Evolutionary conservation across 1,140 invertebrate genomes (phyloP).

Genomic region (Lanistes nyassanus): DNA sequence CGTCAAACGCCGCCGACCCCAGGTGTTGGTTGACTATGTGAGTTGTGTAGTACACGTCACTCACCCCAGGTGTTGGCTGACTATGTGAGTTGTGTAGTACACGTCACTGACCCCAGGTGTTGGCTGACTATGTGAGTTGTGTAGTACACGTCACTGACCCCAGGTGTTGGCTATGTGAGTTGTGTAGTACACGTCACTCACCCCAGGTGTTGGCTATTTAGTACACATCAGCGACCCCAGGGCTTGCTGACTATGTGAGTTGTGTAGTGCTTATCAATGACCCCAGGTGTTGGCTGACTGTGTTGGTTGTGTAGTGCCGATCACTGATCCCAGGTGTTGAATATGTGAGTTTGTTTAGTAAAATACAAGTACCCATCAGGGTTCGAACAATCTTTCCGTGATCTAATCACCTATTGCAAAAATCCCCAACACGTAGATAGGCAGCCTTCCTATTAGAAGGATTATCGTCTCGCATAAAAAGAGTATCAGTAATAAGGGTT

Average conservation of each 20-base stretch:
- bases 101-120: not conserved
- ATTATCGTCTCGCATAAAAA: not conserved
- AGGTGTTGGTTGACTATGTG: constrained; percentile 60
- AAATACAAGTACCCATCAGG: not conserved
- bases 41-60: constrained; percentile 30
- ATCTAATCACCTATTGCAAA: not conserved
- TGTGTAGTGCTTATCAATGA: not conserved
- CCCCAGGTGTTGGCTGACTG: constrained; percentile 11
- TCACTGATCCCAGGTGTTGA: not conserved
- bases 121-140: not conserved
- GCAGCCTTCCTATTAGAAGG: not conserved
- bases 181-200: not conserved
- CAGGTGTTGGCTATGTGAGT: constrained; percentile 49
- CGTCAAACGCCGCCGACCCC: constrained; percentile 54
- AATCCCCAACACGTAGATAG: not conserved
- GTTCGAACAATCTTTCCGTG: not conserved
- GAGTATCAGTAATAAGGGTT: not conserved
- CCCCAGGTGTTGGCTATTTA: not conserved
- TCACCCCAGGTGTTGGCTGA: not conserved
- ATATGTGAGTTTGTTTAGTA: not conserved
- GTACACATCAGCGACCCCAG: not conserved
- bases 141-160: not conserved
- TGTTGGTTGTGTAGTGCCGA: constrained; percentile 45
- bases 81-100: not conserved
- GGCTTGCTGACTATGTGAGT: not conserved